Conservation (phyloP, 2,113 vertebrate species). For the Empidonax alnorum region DNA sequence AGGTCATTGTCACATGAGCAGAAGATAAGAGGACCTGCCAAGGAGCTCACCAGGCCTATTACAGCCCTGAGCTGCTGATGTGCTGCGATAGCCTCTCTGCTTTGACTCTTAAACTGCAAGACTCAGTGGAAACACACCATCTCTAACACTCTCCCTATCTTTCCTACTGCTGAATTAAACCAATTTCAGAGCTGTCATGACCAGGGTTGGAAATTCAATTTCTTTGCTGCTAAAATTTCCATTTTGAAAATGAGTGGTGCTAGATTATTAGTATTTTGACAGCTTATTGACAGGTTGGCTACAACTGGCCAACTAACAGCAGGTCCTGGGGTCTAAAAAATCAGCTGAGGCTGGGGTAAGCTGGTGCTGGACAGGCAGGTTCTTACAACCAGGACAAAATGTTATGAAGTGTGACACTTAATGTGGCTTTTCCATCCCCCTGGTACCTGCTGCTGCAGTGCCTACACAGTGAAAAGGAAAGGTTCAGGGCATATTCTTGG, state of each 20-base stretch:
- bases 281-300: conserved; percentile 2
- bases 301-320: not conserved
- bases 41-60: not conserved
- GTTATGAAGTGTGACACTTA: not conserved
- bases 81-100: conserved; percentile 5
- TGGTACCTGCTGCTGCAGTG: not conserved
- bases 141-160: not conserved
- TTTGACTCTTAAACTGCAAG: not conserved
- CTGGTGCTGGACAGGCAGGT: not conserved
- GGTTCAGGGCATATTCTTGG: not conserved
- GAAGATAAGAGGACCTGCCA: not conserved
- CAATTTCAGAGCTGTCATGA: conserved; percentile 29
- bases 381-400: not conserved
- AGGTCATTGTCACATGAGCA: not conserved
- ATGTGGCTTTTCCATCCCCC: not conserved
- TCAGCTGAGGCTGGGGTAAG: not conserved
- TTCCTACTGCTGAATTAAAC: not conserved
- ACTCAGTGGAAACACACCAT: not conserved
- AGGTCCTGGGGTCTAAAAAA: not conserved
- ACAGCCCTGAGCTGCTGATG: not conserved
- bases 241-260: not conserved
- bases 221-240: conserved; percentile 19
- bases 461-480: not conserved
- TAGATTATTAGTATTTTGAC: conserved; percentile 41
- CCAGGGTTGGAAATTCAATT: conserved; percentile 6